These are phyloP conservation scores for Oryzaephilus surinamensis DNA, from an alignment of 1,140 invertebrate species.

Conservation along the genomic window DNA sequence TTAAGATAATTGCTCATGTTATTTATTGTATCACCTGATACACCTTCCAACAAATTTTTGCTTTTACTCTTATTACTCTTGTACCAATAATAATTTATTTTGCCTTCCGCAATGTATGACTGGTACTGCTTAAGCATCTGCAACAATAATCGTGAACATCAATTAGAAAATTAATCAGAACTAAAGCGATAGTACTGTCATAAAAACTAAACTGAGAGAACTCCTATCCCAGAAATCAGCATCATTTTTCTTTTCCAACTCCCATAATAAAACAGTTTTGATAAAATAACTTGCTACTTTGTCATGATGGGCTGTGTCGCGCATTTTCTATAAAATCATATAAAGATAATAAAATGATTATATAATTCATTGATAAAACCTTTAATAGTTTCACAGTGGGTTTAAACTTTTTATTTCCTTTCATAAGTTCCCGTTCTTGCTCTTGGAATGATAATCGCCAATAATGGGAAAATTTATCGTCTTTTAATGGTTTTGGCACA, in stretches of 20 bases:
- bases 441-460: slow-evolving; percentile 32
- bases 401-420: slow-evolving; percentile 18
- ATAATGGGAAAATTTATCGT: slow-evolving; percentile 11
- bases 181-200: slow-evolving; percentile 15
- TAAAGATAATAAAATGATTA: background rate
- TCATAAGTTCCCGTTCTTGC: slow-evolving; percentile 25
- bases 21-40: background rate
- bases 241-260: slow-evolving; percentile 27
- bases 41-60: slow-evolving; percentile 2
- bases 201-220: slow-evolving; percentile 34
- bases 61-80: slow-evolving; percentile 8
- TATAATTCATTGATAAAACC: slow-evolving; percentile 12
- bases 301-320: slow-evolving; percentile 35
- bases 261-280: slow-evolving; percentile 41
- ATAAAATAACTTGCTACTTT: slow-evolving; percentile 42
- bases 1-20: slow-evolving; percentile 4
- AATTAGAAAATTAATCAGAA: too few relatives aligned
- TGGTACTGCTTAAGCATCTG: slow-evolving; percentile 3
- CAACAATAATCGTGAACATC: too few relatives aligned
- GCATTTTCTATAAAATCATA: slow-evolving; percentile 37
- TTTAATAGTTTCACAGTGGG: slow-evolving; percentile 26
- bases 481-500: slow-evolving; percentile 18
- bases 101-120: background rate
- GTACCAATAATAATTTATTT: slow-evolving; percentile 8
- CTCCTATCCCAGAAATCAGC: slow-evolving; percentile 36